Conservation (phyloP, 64 coral and sea anemone genomes). For the Trachythela sp. region DNA sequence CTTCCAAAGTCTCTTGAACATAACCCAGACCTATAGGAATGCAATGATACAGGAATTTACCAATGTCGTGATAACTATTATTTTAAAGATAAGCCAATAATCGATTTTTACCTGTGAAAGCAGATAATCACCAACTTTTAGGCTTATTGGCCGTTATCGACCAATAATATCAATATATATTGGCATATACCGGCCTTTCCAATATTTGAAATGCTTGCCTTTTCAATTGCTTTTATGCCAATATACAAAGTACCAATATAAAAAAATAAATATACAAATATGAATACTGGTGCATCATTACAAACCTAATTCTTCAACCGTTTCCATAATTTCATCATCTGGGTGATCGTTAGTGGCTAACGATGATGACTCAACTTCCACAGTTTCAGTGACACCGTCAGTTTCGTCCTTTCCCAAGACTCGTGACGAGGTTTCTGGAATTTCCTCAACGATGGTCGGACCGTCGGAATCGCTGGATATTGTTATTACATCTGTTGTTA, state of each 20-base stretch:
- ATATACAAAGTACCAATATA: too few relatives aligned
- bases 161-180: too few relatives aligned
- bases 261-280: too few relatives aligned
- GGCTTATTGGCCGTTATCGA: too few relatives aligned
- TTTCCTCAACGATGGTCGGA: neutral
- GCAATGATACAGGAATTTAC: too few relatives aligned
- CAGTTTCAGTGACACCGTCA: neutral
- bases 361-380: neutral
- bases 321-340: slow-evolving; percentile 52
- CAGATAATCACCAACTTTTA: too few relatives aligned
- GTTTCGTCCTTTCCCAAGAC: neutral
- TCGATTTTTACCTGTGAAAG: too few relatives aligned
- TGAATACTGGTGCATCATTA: neutral
- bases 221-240: too few relatives aligned
- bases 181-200: too few relatives aligned
- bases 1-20: slow-evolving; percentile 69
- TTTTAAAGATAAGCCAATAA: too few relatives aligned
- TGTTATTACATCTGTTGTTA: neutral
- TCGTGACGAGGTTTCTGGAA: neutral
- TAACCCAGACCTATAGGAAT: slow-evolving; percentile 31
- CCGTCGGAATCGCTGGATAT: neutral
- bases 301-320: slow-evolving; percentile 35
- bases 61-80: too few relatives aligned
- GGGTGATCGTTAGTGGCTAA: neutral
- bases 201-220: too few relatives aligned